Base-by-base conservation (phyloP, 2,888 invertebrate genomes). In the Gandaritis pyraliata region DNA sequence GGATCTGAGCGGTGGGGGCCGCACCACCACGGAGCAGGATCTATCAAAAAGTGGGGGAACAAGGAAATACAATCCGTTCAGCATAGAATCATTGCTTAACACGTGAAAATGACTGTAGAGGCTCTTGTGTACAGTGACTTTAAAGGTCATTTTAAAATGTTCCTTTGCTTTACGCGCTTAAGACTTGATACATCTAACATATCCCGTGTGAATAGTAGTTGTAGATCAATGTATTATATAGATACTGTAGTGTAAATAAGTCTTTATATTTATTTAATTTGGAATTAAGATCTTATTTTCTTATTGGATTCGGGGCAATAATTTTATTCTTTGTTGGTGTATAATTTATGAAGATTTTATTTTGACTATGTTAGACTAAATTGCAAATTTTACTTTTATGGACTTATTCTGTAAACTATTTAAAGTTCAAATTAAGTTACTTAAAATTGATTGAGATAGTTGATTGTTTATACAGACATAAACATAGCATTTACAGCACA, bases 51-150 rank as follows among this genome's bases (percentile, higher is more conserved):
- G 85, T 83, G 94, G 85, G 73, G 93, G 76, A 84, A 91, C 86
- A 86, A 94, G 94, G 82, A 95, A 93, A 91, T 94, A 93, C 85
- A 97, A 97, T 90, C 97, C 97, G 53, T 97, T 97, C 93, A 97
- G 97, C 92, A 97, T 97, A 94, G 97, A 97, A 83, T 97, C 97
- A 62, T 90, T 97, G 73, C 93, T 97, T 78, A 96, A 96, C 79
- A 95, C 94, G 92, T 94, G 94, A 94, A 93, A 90, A 78, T 86
- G 81, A 86, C 84, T 86, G 75, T 75, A 83, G 87, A 90, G 87
- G 89, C 87, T 88, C 81, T 78, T 56, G 73, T 76, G 73, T 64
- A 69, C 74, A 80, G 81, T 83, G 83, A 80, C 74, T 70, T 69
- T 58, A 56, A 74, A 77, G 77, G 82, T 81, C 81, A 78, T 82